Conservation (phyloP, 2,888 invertebrate species). For the Meganola albula region DNA sequence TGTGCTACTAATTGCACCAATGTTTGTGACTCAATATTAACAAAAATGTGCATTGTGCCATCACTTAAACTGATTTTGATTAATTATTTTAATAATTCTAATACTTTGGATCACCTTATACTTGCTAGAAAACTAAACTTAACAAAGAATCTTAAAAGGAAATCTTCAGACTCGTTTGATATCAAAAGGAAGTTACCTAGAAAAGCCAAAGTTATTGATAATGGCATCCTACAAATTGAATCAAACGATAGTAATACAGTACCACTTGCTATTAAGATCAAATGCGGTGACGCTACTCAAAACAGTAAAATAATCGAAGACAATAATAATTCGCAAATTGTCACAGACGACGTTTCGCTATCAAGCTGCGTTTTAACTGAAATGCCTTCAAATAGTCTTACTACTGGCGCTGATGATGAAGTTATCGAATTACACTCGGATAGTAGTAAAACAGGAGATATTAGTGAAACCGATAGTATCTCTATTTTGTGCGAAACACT, state of each 20-base stretch:
- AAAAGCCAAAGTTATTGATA: too few relatives aligned
- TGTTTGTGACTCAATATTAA: background rate
- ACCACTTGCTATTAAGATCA: too few relatives aligned
- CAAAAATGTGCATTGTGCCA: constrained; percentile 7
- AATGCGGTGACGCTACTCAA: too few relatives aligned
- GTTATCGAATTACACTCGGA: background rate
- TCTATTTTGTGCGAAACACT: background rate
- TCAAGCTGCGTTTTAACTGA: too few relatives aligned
- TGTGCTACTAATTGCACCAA: background rate
- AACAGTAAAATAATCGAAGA: too few relatives aligned
- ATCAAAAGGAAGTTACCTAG: too few relatives aligned
- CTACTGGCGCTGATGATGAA: background rate
- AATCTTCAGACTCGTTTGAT: background rate
- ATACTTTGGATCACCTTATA: background rate
- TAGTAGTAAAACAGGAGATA: background rate
- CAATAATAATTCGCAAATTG: too few relatives aligned
- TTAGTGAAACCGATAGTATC: background rate
- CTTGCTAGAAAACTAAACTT: background rate
- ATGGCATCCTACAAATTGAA: too few relatives aligned
- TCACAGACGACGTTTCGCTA: too few relatives aligned
- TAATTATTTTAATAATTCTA: background rate
- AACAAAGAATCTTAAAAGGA: background rate
- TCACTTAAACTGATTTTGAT: constrained; percentile 6
- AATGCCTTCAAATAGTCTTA: too few relatives aligned
- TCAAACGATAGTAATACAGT: too few relatives aligned